Evolutionary conservation across 1,140 invertebrate species (phyloP).

Genomic region (Phthorimaea operculella): DNA sequence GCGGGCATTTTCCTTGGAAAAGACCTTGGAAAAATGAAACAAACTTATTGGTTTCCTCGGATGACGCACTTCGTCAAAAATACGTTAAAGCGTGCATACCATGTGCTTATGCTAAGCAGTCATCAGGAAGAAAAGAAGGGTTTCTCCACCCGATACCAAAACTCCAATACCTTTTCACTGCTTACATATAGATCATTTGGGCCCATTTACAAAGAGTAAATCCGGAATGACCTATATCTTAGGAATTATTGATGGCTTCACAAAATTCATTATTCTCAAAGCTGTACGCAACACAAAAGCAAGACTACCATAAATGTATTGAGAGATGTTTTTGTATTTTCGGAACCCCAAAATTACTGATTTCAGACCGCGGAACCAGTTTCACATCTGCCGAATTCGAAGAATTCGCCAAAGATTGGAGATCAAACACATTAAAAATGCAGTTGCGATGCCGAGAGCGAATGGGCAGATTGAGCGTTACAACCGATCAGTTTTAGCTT

Average conservation of each 20-base stretch:
- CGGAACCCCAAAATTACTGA: constrained; percentile 15
- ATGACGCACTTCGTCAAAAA: constrained; percentile 9
- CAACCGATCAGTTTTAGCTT: constrained; percentile 10
- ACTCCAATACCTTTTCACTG: constrained; percentile 1
- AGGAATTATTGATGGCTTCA: constrained; percentile 38
- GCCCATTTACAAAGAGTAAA: constrained; percentile 27
- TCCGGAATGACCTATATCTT: constrained; percentile 44
- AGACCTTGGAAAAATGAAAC: constrained; percentile 5
- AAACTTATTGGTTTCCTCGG: constrained; percentile 8
- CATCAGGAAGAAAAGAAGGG: constrained; percentile 6
- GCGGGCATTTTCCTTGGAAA: constrained; percentile 1
- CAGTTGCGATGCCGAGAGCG: constrained; percentile 9
- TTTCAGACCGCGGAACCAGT: constrained; percentile 8
- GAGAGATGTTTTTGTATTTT: constrained; percentile 13
- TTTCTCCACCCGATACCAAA: constrained; percentile 4
- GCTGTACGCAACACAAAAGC: constrained; percentile 26
- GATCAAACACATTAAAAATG: constrained; percentile 9
- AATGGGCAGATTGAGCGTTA: constrained; percentile 14
- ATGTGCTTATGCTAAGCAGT: constrained; percentile 10
- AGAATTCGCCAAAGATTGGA: background rate
- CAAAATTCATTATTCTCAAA: constrained; percentile 41
- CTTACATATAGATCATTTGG: constrained; percentile 15
- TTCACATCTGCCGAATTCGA: constrained; percentile 9
- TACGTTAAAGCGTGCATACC: constrained; percentile 7
- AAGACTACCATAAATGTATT: constrained; percentile 8